These are phyloP conservation scores for Anas bahamensis DNA, from an alignment of 2,797 vertebrate genomes.

Conservation along the genomic window DNA sequence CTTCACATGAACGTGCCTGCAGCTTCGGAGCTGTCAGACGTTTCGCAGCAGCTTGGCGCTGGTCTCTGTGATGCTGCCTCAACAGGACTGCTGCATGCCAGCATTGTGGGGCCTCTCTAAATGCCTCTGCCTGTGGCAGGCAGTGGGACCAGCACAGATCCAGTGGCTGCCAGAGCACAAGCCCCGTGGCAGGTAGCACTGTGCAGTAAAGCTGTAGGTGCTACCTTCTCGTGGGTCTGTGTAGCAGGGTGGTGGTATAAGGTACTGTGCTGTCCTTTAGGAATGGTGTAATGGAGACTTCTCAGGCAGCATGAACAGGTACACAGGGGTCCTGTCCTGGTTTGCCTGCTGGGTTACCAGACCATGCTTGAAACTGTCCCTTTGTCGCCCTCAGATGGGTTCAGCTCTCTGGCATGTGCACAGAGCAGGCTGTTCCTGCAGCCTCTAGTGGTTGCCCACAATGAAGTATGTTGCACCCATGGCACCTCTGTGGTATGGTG, in stretches of 20 bases:
- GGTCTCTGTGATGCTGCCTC: background rate
- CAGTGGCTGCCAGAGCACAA: background rate
- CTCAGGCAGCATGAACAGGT: background rate
- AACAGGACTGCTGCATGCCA: background rate
- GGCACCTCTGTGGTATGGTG: rapidly evolving
- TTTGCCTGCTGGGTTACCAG: background rate
- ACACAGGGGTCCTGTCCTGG: background rate
- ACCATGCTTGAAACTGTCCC: background rate
- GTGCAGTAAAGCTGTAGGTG: background rate
- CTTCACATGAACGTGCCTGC: background rate
- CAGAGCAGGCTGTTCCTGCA: background rate
- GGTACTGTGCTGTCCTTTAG: too few relatives aligned
- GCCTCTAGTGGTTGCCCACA: background rate
- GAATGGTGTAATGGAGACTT: background rate
- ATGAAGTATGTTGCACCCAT: background rate
- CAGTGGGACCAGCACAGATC: background rate
- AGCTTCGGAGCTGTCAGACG: background rate
- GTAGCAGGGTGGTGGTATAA: too few relatives aligned
- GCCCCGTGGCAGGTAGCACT: background rate
- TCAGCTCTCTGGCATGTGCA: background rate
- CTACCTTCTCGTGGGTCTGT: background rate
- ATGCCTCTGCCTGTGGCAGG: background rate
- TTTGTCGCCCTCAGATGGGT: rapidly evolving
- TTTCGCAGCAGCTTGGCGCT: background rate
- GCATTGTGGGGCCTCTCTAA: background rate